Evolutionary conservation across 1,140 invertebrate species (phyloP), one percentile per base, ranked within the genome.

Genomic region (Drosophila paulistorum): DNA sequence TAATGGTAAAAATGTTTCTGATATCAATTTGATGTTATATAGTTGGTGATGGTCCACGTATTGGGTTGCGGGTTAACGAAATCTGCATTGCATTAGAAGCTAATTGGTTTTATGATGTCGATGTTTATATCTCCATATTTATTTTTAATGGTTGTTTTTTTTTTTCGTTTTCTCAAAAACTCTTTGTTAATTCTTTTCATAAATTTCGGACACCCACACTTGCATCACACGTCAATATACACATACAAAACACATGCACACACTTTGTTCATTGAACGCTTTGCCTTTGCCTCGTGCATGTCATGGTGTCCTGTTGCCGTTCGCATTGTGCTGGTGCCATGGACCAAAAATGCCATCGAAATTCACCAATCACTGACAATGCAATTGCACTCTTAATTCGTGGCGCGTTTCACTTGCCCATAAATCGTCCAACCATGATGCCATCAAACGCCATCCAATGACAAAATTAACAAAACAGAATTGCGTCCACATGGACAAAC

Each of bases 391-490:
- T 37, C 35, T 37, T 7, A 37, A 66, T 62, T 41, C 45, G 30
- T 13, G 23, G 13, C 10, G 33, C 48, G 37, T 17, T 58, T 58
- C n/a, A 37, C 30, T 23, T 51, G 45, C 7, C 45, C 45, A 51
- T 51, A 51, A 51, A 51, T 51, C 45, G 45, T 23, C 7, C 10
- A 48, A 30, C 17, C 7, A 48, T 48, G 45, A 54, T 30, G 62
- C 45, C 48, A 65, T 54, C 51, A 70, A 73, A 74, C 69, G 37
- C 55, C 26, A 72, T 64, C 68, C 57, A 74, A 85, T 68, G 71
- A 35, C 37, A 33, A 70, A 86, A 86, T 61, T 90, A 91, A 91
- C 71, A 66, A 97, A 86, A 99, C 98, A 96, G 96, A 96, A 92
- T 95, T 96, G 90, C 93, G 95, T 68, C 94, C 95, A 10, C 95